Evolutionary conservation across 2,113 vertebrate species (phyloP), one percentile per base, ranked within the genome.

Genomic region (Saimiri boliviensis): DNA sequence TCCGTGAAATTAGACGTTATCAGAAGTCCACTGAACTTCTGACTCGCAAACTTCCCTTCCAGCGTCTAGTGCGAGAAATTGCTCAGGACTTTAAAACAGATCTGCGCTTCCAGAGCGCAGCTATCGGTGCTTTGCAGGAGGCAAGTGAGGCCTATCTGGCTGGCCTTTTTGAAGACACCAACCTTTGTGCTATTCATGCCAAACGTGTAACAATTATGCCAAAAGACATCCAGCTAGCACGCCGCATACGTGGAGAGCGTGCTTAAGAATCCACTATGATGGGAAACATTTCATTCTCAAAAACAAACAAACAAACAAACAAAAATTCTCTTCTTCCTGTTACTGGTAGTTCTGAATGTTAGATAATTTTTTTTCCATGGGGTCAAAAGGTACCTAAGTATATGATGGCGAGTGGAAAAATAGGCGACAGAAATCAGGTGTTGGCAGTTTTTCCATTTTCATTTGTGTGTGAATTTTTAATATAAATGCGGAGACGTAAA

Each of bases 11-110:
- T 98, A 97, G 99, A 86, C 99, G 99, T 98, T 99, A 99, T 90
- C 99, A 99, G 92, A 99, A 99, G 98, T 99, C 99, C 40, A 99
- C 99, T 1, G 99, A 99, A 98, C 98, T 99, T 97, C 97, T 99
- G 98, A 99, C 99, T 96, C 99, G 98, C 98, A 99, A 99, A 80
- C 98, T 99, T 82, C 99, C 99, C 70, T 99, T 99, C 98, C 99
- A 99, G 97, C 99, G 98, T 79, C 98, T 99, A 98, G 99, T 99
- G 97, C 98, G 99, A 97, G 99, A 99, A 98, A 99, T 99, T 97
- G 99, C 99, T 98, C 99, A 99, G 99, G 99, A 99, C 97, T 99
- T 99, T 98, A 99, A 99, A 97, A 99, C 99, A 98, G 99, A 99
- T 91, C 98, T 99, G 98, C 99, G 99, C 98, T 99, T 99, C 97